These are phyloP conservation scores for Pleuronectes platessa DNA, from an alignment of 2,113 vertebrate genomes.

Conservation along the genomic window DNA sequence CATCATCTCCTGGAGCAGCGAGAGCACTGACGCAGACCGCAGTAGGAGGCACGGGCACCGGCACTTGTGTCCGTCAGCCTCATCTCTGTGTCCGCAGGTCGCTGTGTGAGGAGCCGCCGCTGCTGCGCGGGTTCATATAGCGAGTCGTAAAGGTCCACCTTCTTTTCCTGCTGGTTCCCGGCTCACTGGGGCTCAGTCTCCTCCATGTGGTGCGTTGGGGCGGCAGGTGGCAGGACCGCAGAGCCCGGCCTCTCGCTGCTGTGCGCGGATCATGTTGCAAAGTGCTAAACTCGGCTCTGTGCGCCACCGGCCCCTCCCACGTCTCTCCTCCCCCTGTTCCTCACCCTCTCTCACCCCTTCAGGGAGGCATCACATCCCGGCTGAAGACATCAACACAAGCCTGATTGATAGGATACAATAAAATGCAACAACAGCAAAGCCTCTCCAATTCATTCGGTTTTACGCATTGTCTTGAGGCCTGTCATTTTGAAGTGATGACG, in stretches of 20 bases:
- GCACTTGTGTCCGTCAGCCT: constrained; percentile 40
- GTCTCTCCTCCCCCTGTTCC: constrained; percentile 11
- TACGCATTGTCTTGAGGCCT: too few species aligned
- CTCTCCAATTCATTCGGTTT: neutral
- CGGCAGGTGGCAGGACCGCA: constrained; percentile 46
- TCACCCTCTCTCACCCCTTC: neutral
- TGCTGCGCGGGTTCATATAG: constrained; percentile 20
- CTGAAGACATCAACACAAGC: neutral
- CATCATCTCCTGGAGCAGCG: constrained; percentile 55
- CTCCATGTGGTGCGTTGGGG: constrained; percentile 46
- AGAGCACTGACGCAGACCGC: constrained; percentile 72
- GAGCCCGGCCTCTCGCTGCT: constrained; percentile 60
- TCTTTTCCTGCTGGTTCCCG: constrained; percentile 32
- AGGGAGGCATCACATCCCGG: constrained; percentile 14
- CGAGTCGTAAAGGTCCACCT: constrained; percentile 36
- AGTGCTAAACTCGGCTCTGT: constrained; percentile 73
- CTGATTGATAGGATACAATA: constrained; percentile 20
- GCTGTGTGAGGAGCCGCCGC: constrained; percentile 11
- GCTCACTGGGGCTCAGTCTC: constrained; percentile 16
- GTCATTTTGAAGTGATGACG: neutral
- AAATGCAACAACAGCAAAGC: neutral
- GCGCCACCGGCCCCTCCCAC: constrained; percentile 55
- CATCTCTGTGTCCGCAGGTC: constrained; percentile 43
- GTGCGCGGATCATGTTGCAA: constrained; percentile 75
- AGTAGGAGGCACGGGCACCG: constrained; percentile 20